These are phyloP conservation scores for Poecilia velifera DNA, from an alignment of 2,797 vertebrate genomes.

Conservation along the genomic window DNA sequence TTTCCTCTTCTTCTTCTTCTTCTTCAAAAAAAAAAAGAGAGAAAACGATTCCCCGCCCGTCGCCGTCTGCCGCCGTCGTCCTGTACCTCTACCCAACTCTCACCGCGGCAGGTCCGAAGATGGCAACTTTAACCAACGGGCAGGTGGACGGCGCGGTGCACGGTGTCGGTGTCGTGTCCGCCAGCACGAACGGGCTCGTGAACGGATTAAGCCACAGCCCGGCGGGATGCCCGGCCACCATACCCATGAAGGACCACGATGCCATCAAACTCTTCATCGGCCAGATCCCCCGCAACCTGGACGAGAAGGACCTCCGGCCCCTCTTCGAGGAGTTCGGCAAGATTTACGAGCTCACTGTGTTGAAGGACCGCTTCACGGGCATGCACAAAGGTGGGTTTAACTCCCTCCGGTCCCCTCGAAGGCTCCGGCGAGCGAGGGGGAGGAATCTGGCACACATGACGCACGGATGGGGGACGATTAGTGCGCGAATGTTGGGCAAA, in stretches of 20 bases:
- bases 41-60: constrained; percentile 45
- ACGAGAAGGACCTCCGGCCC: constrained; percentile 99
- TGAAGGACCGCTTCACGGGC: constrained; percentile 99
- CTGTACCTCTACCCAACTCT: constrained; percentile 57
- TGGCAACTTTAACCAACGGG: constrained; percentile 99
- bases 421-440: constrained; percentile 12
- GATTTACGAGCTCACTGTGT: constrained; percentile 99
- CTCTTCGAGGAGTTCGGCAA: constrained; percentile 99
- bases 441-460: constrained; percentile 20
- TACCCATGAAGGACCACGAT: constrained; percentile 99
- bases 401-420: constrained; percentile 2
- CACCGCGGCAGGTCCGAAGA: constrained; percentile 85
- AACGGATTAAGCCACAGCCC: constrained; percentile 99
- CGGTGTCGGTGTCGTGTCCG: constrained; percentile 89
- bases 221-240: constrained; percentile 93
- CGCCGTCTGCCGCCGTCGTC: constrained; percentile 59
- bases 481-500: constrained; percentile 18
- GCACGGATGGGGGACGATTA: constrained; percentile 22
- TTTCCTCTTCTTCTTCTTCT: neutral
- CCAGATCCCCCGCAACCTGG: constrained; percentile 99
- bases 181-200: constrained; percentile 95
- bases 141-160: constrained; percentile 95
- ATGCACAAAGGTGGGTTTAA: constrained; percentile 95
- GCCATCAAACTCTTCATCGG: constrained; percentile 99
- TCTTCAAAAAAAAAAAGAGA: constrained; percentile 4